Conservation (phyloP, 2,888 invertebrate genomes). For the Tipula helvola region DNA sequence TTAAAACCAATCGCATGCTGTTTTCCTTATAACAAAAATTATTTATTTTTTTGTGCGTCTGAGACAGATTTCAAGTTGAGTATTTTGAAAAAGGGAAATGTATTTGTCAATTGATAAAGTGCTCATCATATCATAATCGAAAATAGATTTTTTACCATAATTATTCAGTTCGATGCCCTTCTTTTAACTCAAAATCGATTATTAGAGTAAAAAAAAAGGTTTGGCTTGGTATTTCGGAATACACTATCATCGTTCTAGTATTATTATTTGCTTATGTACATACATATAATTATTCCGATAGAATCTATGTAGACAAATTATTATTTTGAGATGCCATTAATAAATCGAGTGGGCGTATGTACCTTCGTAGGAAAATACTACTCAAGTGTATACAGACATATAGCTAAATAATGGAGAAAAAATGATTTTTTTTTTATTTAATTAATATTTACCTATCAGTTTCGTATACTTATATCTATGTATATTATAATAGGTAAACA, state of each 20-base stretch:
- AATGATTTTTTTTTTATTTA: too few species aligned
- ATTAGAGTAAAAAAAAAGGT: background rate
- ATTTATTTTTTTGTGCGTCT: background rate
- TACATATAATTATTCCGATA: background rate
- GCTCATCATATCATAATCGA: background rate
- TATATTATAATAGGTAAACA: too few species aligned
- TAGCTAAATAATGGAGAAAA: too few species aligned
- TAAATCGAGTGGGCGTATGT: background rate
- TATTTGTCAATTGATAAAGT: background rate
- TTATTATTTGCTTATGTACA: background rate
- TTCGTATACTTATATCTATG: background rate
- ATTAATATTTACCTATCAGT: background rate
- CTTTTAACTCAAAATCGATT: background rate
- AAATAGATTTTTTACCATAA: background rate
- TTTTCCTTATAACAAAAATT: background rate
- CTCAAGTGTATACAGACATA: background rate
- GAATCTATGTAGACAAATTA: background rate
- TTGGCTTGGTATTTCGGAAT: background rate
- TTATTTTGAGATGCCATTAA: background rate
- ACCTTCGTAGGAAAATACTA: background rate
- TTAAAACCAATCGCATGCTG: background rate
- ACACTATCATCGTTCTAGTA: background rate
- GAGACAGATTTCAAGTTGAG: background rate
- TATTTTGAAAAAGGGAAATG: background rate
- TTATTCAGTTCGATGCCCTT: background rate